Base-by-base conservation (phyloP, 2,888 invertebrate genomes). In the Parelbella ahira region DNA sequence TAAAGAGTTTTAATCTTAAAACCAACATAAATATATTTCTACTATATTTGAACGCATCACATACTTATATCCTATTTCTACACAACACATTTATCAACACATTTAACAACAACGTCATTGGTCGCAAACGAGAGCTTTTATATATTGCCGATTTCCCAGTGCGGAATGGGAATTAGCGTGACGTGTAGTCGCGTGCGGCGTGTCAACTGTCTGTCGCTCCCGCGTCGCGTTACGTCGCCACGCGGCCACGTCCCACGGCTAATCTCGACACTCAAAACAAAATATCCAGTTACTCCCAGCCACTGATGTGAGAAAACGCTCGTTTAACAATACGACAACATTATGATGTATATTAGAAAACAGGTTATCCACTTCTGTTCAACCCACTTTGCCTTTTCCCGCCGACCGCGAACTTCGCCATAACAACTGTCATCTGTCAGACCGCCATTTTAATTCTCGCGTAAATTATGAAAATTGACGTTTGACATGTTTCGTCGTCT, bases 401-500 rank as follows among this genome's bases (percentile, higher is more conserved):
- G 20, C 25, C 20, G 25, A 38, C 36, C 33, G 43, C 36, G 42
- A 44, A 56, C 50, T 50, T 56, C 51, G 56, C 58, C 61, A 62
- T 67, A 63, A 60, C 53, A 64, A 70, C 70, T 70, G 79, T 77
- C 81, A 77, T 34, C 78, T 78, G 81, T 83, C 81, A 78, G 58
- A 54, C 67, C 61, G 65, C 69, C 72, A 71, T 80, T 81, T 82
- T 82, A 83, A 82, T 79, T 78, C 63, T 53, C 61, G 56, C 65
- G 71, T 70, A 79, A 82, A 81, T 81, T 82, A 76, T 63, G 72
- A 60, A 75, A 83, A 80, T 80, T 83, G 82, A 81, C 82, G 80
- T 59, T 79, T 84, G 83, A 80, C 75, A 78, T 81, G 73, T 77
- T 84, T 79, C 79, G 81, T 82, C 78, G 73, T 80, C 81, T 82